Percentiles rank a stretch among this genome's conserved stretches.
Conservation (phyloP, 2,888 invertebrate species). For the Drosophila testacea region DNA sequence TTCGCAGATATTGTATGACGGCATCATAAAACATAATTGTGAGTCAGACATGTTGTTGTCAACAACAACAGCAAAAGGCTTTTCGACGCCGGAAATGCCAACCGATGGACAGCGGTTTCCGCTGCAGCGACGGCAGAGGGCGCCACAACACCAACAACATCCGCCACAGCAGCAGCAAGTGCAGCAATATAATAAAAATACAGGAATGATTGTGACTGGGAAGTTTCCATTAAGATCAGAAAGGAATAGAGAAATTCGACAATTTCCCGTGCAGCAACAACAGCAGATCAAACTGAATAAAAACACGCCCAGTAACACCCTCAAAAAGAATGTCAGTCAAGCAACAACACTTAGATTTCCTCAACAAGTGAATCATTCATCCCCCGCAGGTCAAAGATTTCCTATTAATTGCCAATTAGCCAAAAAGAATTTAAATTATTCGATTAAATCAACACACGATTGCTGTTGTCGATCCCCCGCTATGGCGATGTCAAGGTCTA, state of each 20-base stretch:
- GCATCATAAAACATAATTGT: constrained; percentile 51
- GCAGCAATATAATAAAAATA: neutral
- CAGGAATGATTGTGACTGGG: constrained; percentile 1
- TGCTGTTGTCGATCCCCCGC: constrained; percentile 9
- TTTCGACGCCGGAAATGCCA: constrained; percentile 60
- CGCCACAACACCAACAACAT: constrained; percentile 18
- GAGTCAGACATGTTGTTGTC: constrained; percentile 60
- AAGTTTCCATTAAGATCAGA: constrained; percentile 36
- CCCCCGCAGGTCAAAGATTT: constrained; percentile 39
- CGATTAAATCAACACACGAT: constrained; percentile 35
- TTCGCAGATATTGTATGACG: constrained; percentile 50
- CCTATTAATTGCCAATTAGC: constrained; percentile 51
- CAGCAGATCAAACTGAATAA: neutral
- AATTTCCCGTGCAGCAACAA: constrained; percentile 41
- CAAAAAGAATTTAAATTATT: constrained; percentile 46
- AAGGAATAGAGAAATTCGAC: neutral
- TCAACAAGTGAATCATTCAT: constrained; percentile 36
- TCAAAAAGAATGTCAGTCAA: too few relatives aligned
- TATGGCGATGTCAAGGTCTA: constrained; percentile 17
- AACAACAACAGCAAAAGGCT: constrained; percentile 34
- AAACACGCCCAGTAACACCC: neutral
- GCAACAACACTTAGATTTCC: constrained; percentile 28
- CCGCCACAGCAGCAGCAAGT: constrained; percentile 3
- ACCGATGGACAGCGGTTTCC: constrained; percentile 57
- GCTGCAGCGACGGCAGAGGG: constrained; percentile 30